Evolutionary conservation across 2,797 vertebrate genomes (phyloP).

Genomic region (Gymnothorax reevesii): DNA sequence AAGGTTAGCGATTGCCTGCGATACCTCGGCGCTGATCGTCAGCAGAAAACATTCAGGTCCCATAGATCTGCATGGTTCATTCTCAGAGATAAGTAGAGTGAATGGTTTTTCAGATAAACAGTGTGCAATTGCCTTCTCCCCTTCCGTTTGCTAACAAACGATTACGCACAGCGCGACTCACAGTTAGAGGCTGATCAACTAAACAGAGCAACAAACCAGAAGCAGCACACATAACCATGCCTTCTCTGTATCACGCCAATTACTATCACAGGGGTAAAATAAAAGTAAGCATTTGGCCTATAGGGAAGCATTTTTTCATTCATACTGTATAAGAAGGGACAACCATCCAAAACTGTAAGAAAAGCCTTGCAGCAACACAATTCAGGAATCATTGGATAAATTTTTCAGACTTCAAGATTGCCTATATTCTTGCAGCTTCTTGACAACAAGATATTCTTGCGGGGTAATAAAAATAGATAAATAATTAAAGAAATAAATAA

Average conservation of each 20-base stretch:
- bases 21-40: conserved; percentile 45
- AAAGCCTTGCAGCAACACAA: not conserved
- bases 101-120: conserved; percentile 8
- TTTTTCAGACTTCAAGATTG: not conserved
- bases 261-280: not conserved
- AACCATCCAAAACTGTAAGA: not conserved
- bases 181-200: not conserved
- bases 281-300: not conserved
- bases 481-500: not conserved
- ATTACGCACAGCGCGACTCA: not conserved
- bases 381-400: not conserved
- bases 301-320: not conserved
- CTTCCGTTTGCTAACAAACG: not conserved
- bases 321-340: not conserved
- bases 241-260: not conserved
- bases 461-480: not conserved
- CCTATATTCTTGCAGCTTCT: not conserved
- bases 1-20: conserved; percentile 58
- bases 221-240: not conserved
- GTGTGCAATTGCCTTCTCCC: not conserved
- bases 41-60: conserved; percentile 51
- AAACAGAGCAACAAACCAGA: not conserved
- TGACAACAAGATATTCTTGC: not conserved
- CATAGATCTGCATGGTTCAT: conserved; percentile 40
- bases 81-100: not conserved